Evolutionary conservation across 2,113 vertebrate genomes (phyloP).

Genomic region (Oriolus oriolus): DNA sequence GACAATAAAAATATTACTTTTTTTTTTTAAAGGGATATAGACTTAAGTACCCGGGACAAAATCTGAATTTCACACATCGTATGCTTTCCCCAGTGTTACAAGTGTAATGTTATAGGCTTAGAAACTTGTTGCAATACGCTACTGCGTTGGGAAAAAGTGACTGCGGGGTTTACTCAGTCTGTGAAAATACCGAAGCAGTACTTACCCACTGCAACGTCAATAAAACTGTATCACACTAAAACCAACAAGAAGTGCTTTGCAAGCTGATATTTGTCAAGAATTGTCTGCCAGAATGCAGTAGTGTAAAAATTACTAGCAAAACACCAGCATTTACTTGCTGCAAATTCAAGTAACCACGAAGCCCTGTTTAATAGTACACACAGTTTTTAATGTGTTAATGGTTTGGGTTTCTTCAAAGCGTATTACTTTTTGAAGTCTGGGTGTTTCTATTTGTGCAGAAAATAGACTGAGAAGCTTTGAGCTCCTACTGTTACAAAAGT

Average conservation of each 20-base stretch:
- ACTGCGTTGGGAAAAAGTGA: background rate
- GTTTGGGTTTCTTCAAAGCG: constrained; percentile 41
- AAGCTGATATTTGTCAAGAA: background rate
- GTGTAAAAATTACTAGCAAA: background rate
- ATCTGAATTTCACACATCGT: background rate
- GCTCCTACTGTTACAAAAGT: constrained; percentile 65
- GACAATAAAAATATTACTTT: background rate
- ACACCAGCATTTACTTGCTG: background rate
- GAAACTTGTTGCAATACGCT: background rate
- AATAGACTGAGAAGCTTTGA: constrained; percentile 45
- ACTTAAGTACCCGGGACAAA: background rate
- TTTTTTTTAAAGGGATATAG: background rate
- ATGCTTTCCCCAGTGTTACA: background rate
- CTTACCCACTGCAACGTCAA: constrained; percentile 33
- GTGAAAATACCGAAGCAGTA: background rate
- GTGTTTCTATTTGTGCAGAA: constrained; percentile 59
- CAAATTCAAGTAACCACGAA: background rate
- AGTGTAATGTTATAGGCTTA: background rate
- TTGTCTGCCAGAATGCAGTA: background rate
- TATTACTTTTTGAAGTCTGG: constrained; percentile 51
- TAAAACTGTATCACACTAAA: background rate
- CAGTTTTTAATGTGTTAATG: constrained; percentile 25
- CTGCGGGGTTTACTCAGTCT: background rate
- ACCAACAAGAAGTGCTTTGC: background rate
- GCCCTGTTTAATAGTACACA: background rate